These are phyloP conservation scores for Sebastes alutus DNA, from an alignment of 2,797 vertebrate genomes.

Conservation along the genomic window DNA sequence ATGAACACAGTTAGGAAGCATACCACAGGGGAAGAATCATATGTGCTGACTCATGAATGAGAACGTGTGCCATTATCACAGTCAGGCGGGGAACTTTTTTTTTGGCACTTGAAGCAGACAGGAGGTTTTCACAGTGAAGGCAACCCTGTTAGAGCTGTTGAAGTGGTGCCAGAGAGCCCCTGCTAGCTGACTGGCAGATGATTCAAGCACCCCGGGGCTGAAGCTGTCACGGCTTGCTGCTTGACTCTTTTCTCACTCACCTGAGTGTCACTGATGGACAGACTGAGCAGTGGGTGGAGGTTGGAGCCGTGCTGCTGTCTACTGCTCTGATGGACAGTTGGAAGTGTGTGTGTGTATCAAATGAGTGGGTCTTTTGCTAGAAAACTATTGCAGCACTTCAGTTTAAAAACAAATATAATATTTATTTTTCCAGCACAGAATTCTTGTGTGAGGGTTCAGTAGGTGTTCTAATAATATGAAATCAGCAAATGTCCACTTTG, in stretches of 20 bases:
- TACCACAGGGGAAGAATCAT: not conserved
- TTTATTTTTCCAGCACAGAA: not conserved
- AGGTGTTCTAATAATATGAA: not conserved
- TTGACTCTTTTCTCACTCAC: conserved; percentile 17
- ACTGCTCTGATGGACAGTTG: not conserved
- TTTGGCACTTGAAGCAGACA: conserved; percentile 1
- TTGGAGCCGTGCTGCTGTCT: not conserved
- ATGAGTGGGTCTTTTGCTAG: not conserved
- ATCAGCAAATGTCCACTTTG: not conserved
- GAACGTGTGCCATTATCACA: not conserved
- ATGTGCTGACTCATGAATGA: conserved; percentile 7
- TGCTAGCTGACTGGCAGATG: conserved; percentile 35
- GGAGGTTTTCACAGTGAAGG: conserved; percentile 8
- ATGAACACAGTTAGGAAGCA: not conserved
- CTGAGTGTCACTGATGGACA: conserved; percentile 37
- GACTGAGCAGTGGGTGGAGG: conserved; percentile 4
- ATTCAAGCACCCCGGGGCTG: conserved; percentile 13
- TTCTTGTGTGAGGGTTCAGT: not conserved
- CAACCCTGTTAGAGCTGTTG: not conserved
- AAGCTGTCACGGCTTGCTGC: conserved; percentile 26
- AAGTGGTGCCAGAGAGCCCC: conserved; percentile 8
- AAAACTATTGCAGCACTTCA: not conserved
- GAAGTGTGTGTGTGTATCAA: not conserved
- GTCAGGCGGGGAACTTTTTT: not conserved
- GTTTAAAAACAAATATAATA: not conserved